Evolutionary conservation across 2,888 invertebrate species (phyloP).

Genomic region (Caenorhabditis japonica): DNA sequence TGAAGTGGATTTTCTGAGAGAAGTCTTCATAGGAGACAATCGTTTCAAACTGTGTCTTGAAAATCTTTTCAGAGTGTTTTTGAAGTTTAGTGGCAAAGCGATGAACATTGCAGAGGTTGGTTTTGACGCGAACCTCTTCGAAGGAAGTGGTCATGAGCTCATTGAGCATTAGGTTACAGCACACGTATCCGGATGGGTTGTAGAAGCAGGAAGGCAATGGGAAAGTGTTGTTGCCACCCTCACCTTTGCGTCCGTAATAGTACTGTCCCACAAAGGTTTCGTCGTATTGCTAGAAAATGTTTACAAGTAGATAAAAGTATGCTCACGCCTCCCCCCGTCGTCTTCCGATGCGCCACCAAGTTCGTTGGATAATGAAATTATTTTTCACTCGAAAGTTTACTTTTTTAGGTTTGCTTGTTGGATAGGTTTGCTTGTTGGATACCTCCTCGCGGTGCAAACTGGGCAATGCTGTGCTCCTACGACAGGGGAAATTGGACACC

Average conservation of each 20-base stretch:
- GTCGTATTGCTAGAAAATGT: slow-evolving; percentile 37
- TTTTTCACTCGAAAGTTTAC: no score
- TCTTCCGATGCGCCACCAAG: no score
- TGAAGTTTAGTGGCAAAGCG: slow-evolving; percentile 54
- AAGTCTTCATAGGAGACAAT: slow-evolving; percentile 66
- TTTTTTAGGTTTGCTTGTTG: no score
- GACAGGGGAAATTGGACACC: no score
- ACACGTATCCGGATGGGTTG: slow-evolving; percentile 69
- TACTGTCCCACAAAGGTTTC: slow-evolving; percentile 57
- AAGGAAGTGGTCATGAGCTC: slow-evolving; percentile 66
- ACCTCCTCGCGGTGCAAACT: no score
- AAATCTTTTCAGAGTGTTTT: slow-evolving; percentile 53
- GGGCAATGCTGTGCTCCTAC: no score
- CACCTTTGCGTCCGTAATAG: slow-evolving; percentile 54
- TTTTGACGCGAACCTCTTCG: slow-evolving; percentile 51
- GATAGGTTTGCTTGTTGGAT: no score
- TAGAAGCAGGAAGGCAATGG: slow-evolving; percentile 70
- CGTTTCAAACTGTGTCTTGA: slow-evolving; percentile 64
- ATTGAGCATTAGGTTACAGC: slow-evolving; percentile 67
- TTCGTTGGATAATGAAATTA: no score
- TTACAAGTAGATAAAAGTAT: not conserved
- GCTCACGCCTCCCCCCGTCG: no score
- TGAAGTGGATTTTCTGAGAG: slow-evolving; percentile 67
- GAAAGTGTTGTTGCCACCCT: slow-evolving; percentile 57
- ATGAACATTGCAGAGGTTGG: slow-evolving; percentile 64